Conservation (phyloP, 2,113 vertebrate genomes). For the Cynoglossus semilaevis region DNA sequence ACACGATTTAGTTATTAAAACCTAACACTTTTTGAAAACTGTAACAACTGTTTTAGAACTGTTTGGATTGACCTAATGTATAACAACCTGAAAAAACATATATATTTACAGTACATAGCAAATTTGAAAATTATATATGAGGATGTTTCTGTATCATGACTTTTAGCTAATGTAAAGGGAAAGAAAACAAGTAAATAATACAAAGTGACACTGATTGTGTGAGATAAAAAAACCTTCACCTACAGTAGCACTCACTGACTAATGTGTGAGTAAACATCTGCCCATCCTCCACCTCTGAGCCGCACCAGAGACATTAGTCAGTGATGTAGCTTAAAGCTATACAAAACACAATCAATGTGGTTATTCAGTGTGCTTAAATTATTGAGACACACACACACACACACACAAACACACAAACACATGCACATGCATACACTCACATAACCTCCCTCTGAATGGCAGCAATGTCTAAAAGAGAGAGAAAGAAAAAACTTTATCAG, state of each 20-base stretch:
- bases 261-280: slow-evolving; percentile 17
- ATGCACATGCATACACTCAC: slow-evolving; percentile 1
- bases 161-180: too few species aligned
- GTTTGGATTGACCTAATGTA: too few species aligned
- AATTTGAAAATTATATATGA: too few species aligned
- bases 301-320: slow-evolving; percentile 20
- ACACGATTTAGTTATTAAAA: too few species aligned
- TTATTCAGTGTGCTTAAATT: slow-evolving; percentile 27
- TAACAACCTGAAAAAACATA: too few species aligned
- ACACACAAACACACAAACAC: slow-evolving; percentile 2
- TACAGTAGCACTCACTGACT: slow-evolving; percentile 30
- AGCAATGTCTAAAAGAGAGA: slow-evolving; percentile 28
- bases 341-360: slow-evolving; percentile 39
- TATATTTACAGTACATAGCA: too few species aligned
- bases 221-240: slow-evolving; percentile 13
- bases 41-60: too few species aligned
- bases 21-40: too few species aligned
- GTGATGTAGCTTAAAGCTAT: slow-evolving; percentile 17
- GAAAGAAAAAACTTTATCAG: slow-evolving; percentile 32
- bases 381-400: slow-evolving; percentile 10
- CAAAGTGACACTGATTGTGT: background rate
- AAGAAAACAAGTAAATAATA: background rate
- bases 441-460: slow-evolving; percentile 13
- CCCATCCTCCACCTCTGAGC: slow-evolving; percentile 53
- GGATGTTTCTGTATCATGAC: too few species aligned